Conservation (phyloP, 2,888 invertebrate species). For the Timandra comae region DNA sequence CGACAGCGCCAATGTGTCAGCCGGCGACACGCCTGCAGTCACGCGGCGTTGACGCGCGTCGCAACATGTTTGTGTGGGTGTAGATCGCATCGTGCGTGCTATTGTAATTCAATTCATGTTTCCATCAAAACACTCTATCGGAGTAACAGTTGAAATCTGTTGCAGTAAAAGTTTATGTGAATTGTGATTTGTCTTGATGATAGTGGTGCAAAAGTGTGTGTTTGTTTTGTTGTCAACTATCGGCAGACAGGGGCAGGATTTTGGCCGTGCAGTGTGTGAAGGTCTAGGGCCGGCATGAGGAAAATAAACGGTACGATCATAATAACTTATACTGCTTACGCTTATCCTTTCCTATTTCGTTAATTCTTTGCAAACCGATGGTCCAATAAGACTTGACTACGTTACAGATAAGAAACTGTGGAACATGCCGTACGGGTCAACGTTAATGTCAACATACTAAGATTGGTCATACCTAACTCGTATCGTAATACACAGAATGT, state of each 20-base stretch:
- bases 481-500: constrained; percentile 16
- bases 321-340: no score
- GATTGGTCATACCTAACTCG: constrained; percentile 19
- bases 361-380: no score
- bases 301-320: constrained; percentile 67
- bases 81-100: constrained; percentile 64
- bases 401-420: constrained; percentile 34
- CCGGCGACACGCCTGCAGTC: constrained; percentile 70
- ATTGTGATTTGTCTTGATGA: constrained; percentile 40
- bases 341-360: no score
- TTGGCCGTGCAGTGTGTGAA: constrained; percentile 63
- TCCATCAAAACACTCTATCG: constrained; percentile 46
- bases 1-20: constrained; percentile 62
- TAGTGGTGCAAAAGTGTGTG: constrained; percentile 54
- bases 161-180: background rate
- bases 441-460: constrained; percentile 35
- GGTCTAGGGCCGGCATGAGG: constrained; percentile 68
- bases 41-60: constrained; percentile 74
- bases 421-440: constrained; percentile 38
- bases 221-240: constrained; percentile 69
- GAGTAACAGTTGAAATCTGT: constrained; percentile 10
- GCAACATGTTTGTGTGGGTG: constrained; percentile 67
- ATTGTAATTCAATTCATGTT: constrained; percentile 63
- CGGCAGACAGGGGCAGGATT: constrained; percentile 59
- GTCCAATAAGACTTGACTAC: no score